Percentiles rank a stretch among this genome's conserved stretches.
These are phyloP conservation scores for Lamellibrachia satsuma DNA, from an alignment of 2,888 invertebrate species.

Conservation along the genomic window DNA sequence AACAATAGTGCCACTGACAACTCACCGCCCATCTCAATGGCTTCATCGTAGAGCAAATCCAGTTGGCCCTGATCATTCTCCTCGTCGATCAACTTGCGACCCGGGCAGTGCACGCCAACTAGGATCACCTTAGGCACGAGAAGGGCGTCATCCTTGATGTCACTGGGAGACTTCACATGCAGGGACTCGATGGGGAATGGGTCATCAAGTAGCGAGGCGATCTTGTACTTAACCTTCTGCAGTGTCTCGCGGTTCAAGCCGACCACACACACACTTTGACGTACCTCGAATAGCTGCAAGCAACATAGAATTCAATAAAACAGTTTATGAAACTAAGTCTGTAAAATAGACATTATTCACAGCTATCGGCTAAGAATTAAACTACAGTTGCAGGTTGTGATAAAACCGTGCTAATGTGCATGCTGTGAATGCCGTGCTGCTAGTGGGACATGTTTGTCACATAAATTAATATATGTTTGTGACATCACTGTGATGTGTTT, in stretches of 20 bases:
- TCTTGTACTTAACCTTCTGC: constrained; percentile 31
- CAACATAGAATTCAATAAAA: background rate
- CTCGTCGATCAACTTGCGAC: constrained; percentile 39
- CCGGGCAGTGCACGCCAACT: constrained; percentile 40
- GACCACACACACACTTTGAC: constrained; percentile 37
- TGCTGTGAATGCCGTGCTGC: background rate
- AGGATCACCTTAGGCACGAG: constrained; percentile 41
- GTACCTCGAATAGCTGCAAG: constrained; percentile 36
- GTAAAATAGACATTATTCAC: constrained; percentile 20
- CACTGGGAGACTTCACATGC: constrained; percentile 33
- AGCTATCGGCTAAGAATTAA: too few relatives aligned
- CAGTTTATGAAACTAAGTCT: background rate
- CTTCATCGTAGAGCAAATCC: constrained; percentile 40
- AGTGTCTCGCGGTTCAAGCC: constrained; percentile 33
- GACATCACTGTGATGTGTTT: too few relatives aligned
- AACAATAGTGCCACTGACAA: background rate
- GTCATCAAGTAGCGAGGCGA: constrained; percentile 28
- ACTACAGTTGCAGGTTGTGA: too few relatives aligned
- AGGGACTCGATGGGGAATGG: constrained; percentile 38
- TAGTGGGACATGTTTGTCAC: too few relatives aligned
- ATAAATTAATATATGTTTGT: too few relatives aligned
- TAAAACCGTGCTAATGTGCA: background rate
- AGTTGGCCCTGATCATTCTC: constrained; percentile 39
- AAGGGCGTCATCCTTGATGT: constrained; percentile 40
- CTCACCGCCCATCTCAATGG: constrained; percentile 36